Evolutionary conservation across 2,113 vertebrate species (phyloP).

Genomic region (Colaptes auratus): DNA sequence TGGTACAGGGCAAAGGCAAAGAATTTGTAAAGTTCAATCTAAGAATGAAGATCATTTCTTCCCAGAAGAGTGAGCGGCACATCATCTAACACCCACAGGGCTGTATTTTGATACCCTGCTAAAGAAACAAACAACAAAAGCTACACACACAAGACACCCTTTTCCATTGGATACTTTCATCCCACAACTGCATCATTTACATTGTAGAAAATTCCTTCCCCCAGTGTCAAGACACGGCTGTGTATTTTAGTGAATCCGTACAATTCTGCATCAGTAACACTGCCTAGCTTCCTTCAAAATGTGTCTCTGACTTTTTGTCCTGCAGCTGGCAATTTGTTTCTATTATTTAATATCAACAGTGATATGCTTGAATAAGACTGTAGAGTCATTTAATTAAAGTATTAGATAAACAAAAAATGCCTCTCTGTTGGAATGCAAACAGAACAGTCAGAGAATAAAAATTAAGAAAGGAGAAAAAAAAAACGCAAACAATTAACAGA

Average conservation of each 20-base stretch:
- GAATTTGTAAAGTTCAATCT: background rate
- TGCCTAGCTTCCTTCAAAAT: background rate
- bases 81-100: background rate
- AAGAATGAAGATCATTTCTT: background rate
- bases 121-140: accelerated
- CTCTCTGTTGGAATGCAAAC: conserved; percentile 35
- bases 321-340: conserved; percentile 33
- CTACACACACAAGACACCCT: background rate
- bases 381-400: conserved; percentile 65
- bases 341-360: conserved; percentile 38
- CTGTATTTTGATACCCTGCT: background rate
- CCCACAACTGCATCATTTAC: background rate
- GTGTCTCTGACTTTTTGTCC: conserved; percentile 16
- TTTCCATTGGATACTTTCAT: background rate
- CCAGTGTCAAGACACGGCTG: background rate
- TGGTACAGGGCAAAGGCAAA: background rate
- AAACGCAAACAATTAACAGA: conserved; percentile 52
- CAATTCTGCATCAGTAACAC: background rate
- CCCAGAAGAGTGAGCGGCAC: background rate
- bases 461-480: background rate
- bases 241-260: background rate
- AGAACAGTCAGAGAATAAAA: conserved; percentile 39
- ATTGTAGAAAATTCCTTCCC: background rate
- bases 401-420: conserved; percentile 56
- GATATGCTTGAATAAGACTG: conserved; percentile 41